Evolutionary conservation across 1,140 invertebrate genomes (phyloP).

Genomic region (Neodiprion lecontei): DNA sequence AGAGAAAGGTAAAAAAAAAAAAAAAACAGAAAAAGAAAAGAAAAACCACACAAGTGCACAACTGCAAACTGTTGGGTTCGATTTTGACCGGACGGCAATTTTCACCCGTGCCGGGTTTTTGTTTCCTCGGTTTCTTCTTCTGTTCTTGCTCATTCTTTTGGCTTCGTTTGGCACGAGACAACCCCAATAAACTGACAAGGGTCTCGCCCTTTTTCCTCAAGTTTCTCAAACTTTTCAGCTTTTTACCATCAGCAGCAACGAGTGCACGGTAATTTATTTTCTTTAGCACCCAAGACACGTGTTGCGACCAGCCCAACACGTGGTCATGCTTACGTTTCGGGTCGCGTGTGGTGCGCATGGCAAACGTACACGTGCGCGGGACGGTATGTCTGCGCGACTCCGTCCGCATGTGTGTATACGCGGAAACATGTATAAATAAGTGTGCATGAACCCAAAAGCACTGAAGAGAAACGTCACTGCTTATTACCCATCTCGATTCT

Average conservation of each 20-base stretch:
- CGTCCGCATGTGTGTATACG: neutral
- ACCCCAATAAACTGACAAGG: conserved; percentile 33
- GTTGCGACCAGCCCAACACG: conserved; percentile 18
- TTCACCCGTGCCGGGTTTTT: neutral
- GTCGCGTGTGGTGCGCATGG: conserved; percentile 5
- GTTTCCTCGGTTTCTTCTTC: conserved; percentile 5
- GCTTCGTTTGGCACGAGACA: conserved; percentile 36
- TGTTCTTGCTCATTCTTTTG: conserved; percentile 15
- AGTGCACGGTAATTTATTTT: conserved; percentile 18
- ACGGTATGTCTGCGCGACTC: too few species aligned
- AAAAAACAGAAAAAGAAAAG: too few species aligned
- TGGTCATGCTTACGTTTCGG: conserved; percentile 15
- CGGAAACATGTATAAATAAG: neutral
- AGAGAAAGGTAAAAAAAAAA: too few species aligned
- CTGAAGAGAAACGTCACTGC: too few species aligned
- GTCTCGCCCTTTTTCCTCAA: conserved; percentile 37
- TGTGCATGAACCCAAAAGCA: too few species aligned
- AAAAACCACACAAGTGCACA: too few species aligned
- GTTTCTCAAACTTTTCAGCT: conserved; percentile 28
- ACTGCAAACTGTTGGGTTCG: too few species aligned
- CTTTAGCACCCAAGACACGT: conserved; percentile 15
- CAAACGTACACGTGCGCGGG: neutral
- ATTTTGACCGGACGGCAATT: too few species aligned
- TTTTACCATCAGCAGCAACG: conserved; percentile 8
- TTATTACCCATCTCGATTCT: too few species aligned